phyloP scores from a whole-genome alignment of 2,113 vertebrate species.

The Alligator sinensis region DNA sequence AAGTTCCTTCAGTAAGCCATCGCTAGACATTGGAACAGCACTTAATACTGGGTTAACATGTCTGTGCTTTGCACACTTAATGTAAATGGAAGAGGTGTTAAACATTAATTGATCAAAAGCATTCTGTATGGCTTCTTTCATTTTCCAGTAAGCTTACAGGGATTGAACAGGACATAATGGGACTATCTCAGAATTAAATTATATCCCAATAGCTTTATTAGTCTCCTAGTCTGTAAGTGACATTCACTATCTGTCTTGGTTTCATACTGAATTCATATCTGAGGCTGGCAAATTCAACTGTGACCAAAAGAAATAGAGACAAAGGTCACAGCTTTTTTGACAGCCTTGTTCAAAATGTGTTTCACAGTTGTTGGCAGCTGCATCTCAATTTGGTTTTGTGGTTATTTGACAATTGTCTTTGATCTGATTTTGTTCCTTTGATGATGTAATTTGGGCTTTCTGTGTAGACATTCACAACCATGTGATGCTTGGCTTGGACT shows the following conservation, averaged over 20 bases:
- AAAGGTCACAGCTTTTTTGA: background rate
- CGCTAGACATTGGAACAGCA: accelerated
- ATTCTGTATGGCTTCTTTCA: background rate
- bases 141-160: background rate
- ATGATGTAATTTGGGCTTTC: background rate
- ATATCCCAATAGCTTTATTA: background rate
- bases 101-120: background rate
- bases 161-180: background rate
- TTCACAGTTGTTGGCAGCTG: background rate
- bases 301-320: background rate
- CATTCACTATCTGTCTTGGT: background rate
- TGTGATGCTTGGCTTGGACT: background rate
- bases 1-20: background rate
- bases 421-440: background rate
- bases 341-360: background rate
- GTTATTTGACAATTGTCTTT: background rate
- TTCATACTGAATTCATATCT: background rate
- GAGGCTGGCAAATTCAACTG: background rate
- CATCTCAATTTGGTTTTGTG: background rate
- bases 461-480: constrained; percentile 2
- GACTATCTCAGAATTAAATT: background rate
- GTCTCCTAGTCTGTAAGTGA: accelerated
- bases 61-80: background rate
- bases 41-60: background rate
- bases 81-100: background rate